A percentile compares a stretch with the other conserved stretches of the same genome.
These are phyloP conservation scores for Diloba caeruleocephala DNA, from an alignment of 2,888 invertebrate species.

Conservation along the genomic window DNA sequence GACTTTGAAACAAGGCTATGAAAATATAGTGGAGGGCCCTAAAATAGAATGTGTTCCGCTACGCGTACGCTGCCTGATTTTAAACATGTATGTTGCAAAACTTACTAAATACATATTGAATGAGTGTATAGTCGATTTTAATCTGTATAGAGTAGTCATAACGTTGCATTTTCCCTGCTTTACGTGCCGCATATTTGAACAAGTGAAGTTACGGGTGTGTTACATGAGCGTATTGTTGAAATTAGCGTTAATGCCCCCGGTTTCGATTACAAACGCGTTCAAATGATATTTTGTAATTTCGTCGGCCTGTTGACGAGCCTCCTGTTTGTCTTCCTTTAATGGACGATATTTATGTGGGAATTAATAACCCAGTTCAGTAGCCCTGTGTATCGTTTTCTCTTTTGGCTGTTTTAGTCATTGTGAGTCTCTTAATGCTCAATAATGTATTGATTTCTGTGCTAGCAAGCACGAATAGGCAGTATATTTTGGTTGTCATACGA, in stretches of 20 bases:
- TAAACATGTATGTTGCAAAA: slow-evolving; percentile 61
- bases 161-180: slow-evolving; percentile 25
- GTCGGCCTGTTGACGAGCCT: slow-evolving; percentile 52
- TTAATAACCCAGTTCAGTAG: slow-evolving; percentile 13
- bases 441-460: no score
- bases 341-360: slow-evolving; percentile 18
- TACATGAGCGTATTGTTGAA: slow-evolving; percentile 63
- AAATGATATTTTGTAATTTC: slow-evolving; percentile 72
- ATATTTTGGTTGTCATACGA: no score
- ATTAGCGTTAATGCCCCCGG: slow-evolving; percentile 62
- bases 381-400: slow-evolving; percentile 17
- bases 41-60: slow-evolving; percentile 65
- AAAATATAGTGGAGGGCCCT: slow-evolving; percentile 41
- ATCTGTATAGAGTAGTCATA: slow-evolving; percentile 33
- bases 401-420: background rate
- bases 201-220: slow-evolving; percentile 55
- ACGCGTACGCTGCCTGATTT: slow-evolving; percentile 56
- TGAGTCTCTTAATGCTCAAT: no score
- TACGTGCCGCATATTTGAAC: slow-evolving; percentile 27
- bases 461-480: no score
- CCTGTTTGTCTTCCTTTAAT: slow-evolving; percentile 22
- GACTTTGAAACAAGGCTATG: slow-evolving; percentile 13
- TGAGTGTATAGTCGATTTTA: slow-evolving; percentile 20
- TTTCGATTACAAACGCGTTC: slow-evolving; percentile 71
- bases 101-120: slow-evolving; percentile 52